phyloP scores from a whole-genome alignment of 1,140 invertebrate genomes.

The Anastrepha obliqua region DNA sequence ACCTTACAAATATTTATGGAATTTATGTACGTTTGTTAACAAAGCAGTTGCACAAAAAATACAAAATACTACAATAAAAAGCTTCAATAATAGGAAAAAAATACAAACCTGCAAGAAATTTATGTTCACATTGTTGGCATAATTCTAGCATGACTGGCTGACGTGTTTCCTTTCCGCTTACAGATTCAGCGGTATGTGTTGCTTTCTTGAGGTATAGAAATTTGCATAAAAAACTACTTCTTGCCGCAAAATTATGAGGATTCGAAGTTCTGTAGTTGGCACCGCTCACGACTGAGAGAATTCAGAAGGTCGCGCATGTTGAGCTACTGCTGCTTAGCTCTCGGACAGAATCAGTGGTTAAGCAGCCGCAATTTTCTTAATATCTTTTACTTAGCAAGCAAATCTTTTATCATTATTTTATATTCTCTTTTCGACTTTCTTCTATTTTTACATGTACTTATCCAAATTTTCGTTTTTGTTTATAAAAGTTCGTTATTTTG shows the following conservation, averaged over 20 bases:
- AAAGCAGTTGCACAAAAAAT: slow-evolving; percentile 18
- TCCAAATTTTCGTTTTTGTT: too few relatives aligned
- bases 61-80: not conserved
- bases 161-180: slow-evolving; percentile 6
- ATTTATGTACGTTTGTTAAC: slow-evolving; percentile 9
- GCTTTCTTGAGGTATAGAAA: not conserved
- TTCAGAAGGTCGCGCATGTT: too few relatives aligned
- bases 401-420: too few relatives aligned
- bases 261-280: not conserved
- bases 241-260: not conserved
- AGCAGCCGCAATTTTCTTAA: too few relatives aligned
- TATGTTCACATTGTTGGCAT: slow-evolving; percentile 15
- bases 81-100: not conserved
- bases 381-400: too few relatives aligned
- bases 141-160: slow-evolving; percentile 22
- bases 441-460: too few relatives aligned
- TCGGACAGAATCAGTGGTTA: too few relatives aligned
- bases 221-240: slow-evolving; percentile 1
- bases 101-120: not conserved
- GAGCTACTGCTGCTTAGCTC: too few relatives aligned
- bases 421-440: too few relatives aligned
- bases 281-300: too few relatives aligned
- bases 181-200: not conserved
- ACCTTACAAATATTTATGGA: not conserved
- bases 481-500: too few relatives aligned